These are phyloP conservation scores for Eupithecia tripunctaria DNA, from an alignment of 2,888 invertebrate genomes.

Conservation along the genomic window DNA sequence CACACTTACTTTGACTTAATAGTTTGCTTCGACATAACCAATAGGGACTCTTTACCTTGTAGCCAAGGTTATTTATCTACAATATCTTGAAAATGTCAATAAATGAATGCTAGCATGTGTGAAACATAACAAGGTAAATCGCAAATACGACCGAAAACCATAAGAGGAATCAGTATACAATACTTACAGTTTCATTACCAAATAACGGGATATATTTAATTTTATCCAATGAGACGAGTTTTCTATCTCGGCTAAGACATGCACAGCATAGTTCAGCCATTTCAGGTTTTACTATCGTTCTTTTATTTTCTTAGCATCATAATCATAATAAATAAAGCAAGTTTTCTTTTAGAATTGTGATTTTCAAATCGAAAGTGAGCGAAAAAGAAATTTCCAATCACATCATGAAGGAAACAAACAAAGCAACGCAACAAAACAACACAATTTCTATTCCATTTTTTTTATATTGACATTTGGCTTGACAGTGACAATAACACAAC, in stretches of 20 bases:
- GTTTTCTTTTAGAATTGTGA: neutral
- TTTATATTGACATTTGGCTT: neutral
- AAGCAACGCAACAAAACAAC: too few relatives aligned
- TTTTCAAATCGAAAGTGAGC: neutral
- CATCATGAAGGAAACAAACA: neutral
- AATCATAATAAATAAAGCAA: neutral
- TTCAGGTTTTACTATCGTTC: neutral
- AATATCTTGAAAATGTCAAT: too few relatives aligned
- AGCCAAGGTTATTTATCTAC: neutral
- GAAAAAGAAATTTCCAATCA: neutral
- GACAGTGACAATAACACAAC: too few relatives aligned
- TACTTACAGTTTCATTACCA: slow-evolving; percentile 22
- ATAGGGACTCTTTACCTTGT: neutral
- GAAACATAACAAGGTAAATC: neutral
- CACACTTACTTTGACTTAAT: too few relatives aligned
- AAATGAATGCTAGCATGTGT: neutral
- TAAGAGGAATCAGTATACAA: neutral
- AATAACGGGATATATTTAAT: slow-evolving; percentile 25
- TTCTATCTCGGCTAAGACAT: slow-evolving; percentile 31
- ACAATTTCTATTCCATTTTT: neutral
- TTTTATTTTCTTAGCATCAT: neutral
- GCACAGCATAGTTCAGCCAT: slow-evolving; percentile 28
- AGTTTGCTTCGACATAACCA: too few relatives aligned
- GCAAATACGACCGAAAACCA: neutral
- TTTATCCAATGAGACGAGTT: slow-evolving; percentile 21